Evolutionary conservation across 2,113 vertebrate species (phyloP), one percentile per base, ranked within the genome.

Genomic region (Micronycteris hirsuta): DNA sequence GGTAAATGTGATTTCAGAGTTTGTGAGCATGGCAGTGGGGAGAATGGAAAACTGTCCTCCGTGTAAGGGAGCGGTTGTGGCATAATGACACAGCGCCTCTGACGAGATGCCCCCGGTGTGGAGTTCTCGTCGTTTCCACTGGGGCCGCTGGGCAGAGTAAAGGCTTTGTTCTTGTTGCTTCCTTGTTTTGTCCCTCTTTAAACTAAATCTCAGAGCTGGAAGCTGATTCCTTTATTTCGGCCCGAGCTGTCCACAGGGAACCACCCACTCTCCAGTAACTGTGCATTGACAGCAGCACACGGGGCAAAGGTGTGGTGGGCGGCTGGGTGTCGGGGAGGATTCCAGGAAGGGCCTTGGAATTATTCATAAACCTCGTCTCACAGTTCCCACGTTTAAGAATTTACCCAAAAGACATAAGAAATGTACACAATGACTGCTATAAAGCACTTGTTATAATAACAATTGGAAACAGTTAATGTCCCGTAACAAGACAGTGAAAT

Each of bases 1-100:
- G 73, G 86, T 74, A 95, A 95, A 93, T 88, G 26, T 58, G 86
- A 80, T 92, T 92, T 81, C 80, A 92, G 90, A 95, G 70, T 87
- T 73, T 56, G 76, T 89, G 61, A 85, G 26, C 22, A 22, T 43
- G 36, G 12, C 4, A 47, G 19, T 49, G 63, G 28, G 38, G n/a
- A 28, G 67, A 86, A 89, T 85, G 43, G 65, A 77, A 61, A 26
- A 67, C 77, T 61, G 22, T 43, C n/a, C 45, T 31, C 7, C 38
- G 71, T 63, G 22, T 24, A 91, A 71, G 78, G 33, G 33, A 67
- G 52, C 45, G 54, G 68, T 31, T 86, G 41, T 67, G 33, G 91
- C 65, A 67, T 61, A 68, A 73, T 63, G 13, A 89, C 77, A 41
- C 3, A 24, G 74, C 19, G 24, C 11, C 45, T 86, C 73, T 67